Conservation (phyloP, 2,113 vertebrate species). For the Plotosus lineatus region DNA sequence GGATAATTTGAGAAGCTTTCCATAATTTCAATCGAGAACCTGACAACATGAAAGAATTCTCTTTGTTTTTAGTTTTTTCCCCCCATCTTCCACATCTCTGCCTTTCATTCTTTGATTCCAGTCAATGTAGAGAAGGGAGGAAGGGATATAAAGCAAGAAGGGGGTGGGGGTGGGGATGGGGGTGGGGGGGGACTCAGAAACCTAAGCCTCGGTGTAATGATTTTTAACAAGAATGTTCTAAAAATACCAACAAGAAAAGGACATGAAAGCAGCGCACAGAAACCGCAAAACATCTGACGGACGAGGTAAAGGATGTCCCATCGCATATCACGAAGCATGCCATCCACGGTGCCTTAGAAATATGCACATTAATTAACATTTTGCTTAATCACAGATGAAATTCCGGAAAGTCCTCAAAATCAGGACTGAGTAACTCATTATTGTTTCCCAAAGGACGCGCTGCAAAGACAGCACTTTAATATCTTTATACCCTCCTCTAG, state of each 20-base stretch:
- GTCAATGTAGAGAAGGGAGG: conserved; percentile 40
- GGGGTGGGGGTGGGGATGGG: not conserved
- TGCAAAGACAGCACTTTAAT: not conserved
- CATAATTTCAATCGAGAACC: conserved; percentile 54
- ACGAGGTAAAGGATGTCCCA: conserved; percentile 5
- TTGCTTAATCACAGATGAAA: not conserved
- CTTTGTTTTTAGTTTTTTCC: not conserved
- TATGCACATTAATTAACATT: not conserved
- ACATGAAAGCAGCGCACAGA: conserved; percentile 10
- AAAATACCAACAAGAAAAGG: conserved; percentile 40
- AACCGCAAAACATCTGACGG: conserved; percentile 17
- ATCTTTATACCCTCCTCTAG: not conserved
- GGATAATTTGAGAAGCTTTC: conserved; percentile 54
- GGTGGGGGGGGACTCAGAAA: not conserved
- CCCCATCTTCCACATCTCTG: conserved; percentile 48
- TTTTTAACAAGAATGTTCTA: conserved; percentile 50
- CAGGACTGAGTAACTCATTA: not conserved
- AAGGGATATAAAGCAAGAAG: not conserved
- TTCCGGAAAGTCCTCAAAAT: not conserved
- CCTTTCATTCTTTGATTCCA: conserved; percentile 55
- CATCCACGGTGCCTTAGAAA: not conserved
- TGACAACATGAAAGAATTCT: conserved; percentile 54
- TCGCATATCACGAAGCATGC: conserved; percentile 5
- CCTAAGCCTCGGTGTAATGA: conserved; percentile 34
- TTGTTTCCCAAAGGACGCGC: not conserved